Base-by-base conservation (phyloP, 1,140 invertebrate genomes). In the Telenomus remus region DNA sequence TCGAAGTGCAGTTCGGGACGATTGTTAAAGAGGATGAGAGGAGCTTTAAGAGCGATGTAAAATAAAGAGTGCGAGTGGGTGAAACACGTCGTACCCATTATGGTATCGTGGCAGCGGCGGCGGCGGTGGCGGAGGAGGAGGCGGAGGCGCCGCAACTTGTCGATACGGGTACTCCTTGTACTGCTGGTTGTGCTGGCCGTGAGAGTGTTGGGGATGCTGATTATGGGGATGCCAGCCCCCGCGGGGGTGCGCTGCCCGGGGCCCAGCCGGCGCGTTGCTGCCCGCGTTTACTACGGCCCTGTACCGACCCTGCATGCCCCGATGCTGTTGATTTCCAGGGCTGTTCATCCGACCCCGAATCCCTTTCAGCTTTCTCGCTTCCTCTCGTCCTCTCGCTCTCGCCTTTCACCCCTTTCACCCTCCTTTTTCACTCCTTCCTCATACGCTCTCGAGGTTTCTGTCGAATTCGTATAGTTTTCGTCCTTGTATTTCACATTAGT, bases 161-260 rank as follows among this genome's bases (percentile, higher is more conserved):
- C 84, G 84, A 81, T 87, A 85, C 65, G 85, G 85, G 70, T 85
- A 84, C 76, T 87, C 84, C 85, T 86, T 86, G 83, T 83, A 85
- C 78, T 85, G 84, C 63, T 82, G 79, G 69, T 79, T 82, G 69
- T 77, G 78, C 65, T 83, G 80, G 48, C 66, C 72, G 50, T 83
- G 81, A 27, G 81, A 78, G 63, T 81, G 79, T 54, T 80, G 82
- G 51, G 78, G 78, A 69, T 85, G 81, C 39, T 84, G 82, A 60
- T 77, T 80, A 79, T 85, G 83, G 34, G 80, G 79, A 57, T 85
- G 84, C 82, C 84, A 85, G 70, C 77, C 78, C 56, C 76, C 79
- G 12, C 84, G 84, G 46, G 44, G 0, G 69, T 55, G 37, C 68
- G 63, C 15, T 80, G 78, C 76, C 7, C 11, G 43, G 51, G 82